Evolutionary conservation across 2,888 invertebrate genomes (phyloP).

Genomic region (Apotomis turbidana): DNA sequence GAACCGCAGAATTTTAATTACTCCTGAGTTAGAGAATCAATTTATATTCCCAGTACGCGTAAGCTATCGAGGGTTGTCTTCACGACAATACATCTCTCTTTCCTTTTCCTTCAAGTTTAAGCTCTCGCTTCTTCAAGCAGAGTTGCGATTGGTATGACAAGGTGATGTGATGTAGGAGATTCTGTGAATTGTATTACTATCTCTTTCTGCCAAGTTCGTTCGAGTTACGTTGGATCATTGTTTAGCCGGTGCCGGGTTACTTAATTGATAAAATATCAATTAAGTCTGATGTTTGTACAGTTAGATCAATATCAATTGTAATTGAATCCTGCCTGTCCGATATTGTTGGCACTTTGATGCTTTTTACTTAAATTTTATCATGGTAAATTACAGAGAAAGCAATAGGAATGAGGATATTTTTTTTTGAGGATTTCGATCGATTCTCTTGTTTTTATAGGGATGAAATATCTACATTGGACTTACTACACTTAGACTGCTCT

Average conservation of each 20-base stretch:
- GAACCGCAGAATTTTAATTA: constrained; percentile 31
- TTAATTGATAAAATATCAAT: constrained; percentile 24
- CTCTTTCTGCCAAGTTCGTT: constrained; percentile 31
- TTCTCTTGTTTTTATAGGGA: too few species aligned
- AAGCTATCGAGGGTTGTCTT: not conserved
- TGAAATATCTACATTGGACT: too few species aligned
- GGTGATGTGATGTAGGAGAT: not conserved
- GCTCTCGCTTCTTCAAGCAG: not conserved
- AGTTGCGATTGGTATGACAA: not conserved
- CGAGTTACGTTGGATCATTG: constrained; percentile 7
- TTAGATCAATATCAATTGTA: constrained; percentile 6
- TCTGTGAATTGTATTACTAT: not conserved
- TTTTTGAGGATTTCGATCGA: too few species aligned
- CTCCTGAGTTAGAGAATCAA: constrained; percentile 33
- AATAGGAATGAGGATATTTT: too few species aligned
- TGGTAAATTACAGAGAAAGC: too few species aligned
- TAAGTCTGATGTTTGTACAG: constrained; percentile 27
- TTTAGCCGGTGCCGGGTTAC: constrained; percentile 9
- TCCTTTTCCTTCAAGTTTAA: not conserved
- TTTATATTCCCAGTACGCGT: constrained; percentile 33
- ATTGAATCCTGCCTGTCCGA: not conserved
- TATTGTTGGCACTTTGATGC: not conserved
- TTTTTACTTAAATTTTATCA: not conserved
- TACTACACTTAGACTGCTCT: too few species aligned
- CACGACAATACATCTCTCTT: not conserved